Conservation (phyloP, 1,140 invertebrate species). For the Tribolium castaneum region DNA sequence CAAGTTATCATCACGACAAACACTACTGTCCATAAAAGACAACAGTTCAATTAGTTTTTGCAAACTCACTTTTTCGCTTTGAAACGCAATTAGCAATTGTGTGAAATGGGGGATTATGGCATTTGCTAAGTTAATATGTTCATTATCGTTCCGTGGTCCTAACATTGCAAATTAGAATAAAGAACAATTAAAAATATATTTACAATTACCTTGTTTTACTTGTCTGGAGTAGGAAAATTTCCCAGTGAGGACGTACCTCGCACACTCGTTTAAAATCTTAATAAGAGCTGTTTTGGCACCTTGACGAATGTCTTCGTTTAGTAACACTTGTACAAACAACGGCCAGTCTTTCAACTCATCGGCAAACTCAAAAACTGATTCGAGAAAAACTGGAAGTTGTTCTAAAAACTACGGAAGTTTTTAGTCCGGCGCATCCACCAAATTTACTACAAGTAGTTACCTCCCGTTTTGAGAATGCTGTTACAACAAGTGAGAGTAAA, state of each 20-base stretch:
- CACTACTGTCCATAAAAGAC: background rate
- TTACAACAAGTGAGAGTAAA: background rate
- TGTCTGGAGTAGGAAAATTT: background rate
- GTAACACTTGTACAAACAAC: background rate
- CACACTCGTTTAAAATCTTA: background rate
- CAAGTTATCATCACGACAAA: background rate
- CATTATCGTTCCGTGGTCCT: background rate
- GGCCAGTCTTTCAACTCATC: background rate
- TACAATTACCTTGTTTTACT: background rate
- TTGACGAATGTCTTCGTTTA: background rate
- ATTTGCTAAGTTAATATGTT: background rate
- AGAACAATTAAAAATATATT: background rate
- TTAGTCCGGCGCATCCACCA: slow-evolving; percentile 14
- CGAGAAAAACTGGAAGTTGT: background rate
- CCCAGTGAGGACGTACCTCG: background rate
- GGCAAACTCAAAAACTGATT: background rate
- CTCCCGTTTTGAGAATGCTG: background rate
- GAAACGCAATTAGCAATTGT: background rate
- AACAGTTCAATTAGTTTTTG: background rate
- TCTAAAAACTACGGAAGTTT: background rate
- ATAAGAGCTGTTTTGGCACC: background rate
- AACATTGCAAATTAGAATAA: background rate
- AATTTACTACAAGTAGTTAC: background rate
- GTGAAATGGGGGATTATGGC: background rate
- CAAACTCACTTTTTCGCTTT: background rate